Evolutionary conservation across 2,113 vertebrate species (phyloP), one percentile per base, ranked within the genome.

Genomic region (Antennarius striatus): DNA sequence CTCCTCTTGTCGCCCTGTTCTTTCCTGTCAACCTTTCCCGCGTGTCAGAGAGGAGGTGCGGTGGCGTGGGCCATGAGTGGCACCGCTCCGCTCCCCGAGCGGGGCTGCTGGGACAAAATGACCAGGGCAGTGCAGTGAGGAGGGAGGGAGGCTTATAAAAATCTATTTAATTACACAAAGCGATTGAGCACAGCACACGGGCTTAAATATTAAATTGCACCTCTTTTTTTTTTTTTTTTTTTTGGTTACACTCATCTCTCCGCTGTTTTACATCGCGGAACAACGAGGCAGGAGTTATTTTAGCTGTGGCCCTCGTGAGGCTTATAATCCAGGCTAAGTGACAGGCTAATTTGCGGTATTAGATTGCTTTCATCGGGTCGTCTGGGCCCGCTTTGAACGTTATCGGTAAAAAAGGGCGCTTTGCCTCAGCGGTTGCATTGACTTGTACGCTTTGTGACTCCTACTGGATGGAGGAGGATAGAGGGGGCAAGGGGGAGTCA

Each of bases 341-440:
- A 90, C 86, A 84, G 83, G 78, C 84, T 90, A 87, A 91, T 92
- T 91, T 88, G 82, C 73, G 81, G 84, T 73, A 88, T 90, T 83
- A 87, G 84, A 90, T 90, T 86, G 79, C 89, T 89, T 89, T 81
- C 74, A 83, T 79, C 57, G 52, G 83, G 79, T 75, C 69, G 67
- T 85, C 86, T 70, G 73, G 72, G 72, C 58, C 57, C n/a, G 62
- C 81, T 87, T 89, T 87, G 68, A 82, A 82, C 39, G 71, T 56
- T 61, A 48, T 76, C 54, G 42, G 57, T 81, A 74, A 73, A 81
- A 85, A 80, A 75, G 69, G 52, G 67, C 56, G 69, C 79, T 86
- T 49, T 71, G 81, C 81, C 70, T 88, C 71, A 65, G 75, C 40
- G 68, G 69, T 81, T 81, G 80, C 79, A 56, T 72, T 83, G 75